phyloP scores from a whole-genome alignment of 2,113 vertebrate species.

The Mola mola region DNA sequence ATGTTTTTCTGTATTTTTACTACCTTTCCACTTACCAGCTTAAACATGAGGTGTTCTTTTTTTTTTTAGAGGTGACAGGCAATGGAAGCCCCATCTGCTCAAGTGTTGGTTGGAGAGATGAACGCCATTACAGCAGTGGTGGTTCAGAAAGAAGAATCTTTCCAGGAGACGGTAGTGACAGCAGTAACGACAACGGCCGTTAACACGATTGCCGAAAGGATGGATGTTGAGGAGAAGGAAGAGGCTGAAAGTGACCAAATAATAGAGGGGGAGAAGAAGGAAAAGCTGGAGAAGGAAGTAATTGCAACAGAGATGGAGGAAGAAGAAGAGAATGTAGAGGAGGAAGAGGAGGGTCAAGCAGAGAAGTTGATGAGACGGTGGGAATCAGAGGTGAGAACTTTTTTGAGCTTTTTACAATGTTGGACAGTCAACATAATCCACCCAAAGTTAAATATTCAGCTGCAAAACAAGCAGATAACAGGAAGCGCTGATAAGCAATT shows the following conservation, averaged over 20 bases:
- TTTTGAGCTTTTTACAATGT: accelerated
- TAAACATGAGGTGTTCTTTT: background rate
- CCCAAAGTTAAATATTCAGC: too few species aligned
- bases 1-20: too few species aligned
- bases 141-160: background rate
- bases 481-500: too few species aligned
- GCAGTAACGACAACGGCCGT: background rate
- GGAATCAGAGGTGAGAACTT: constrained; percentile 60
- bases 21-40: too few species aligned
- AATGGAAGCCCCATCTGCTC: constrained; percentile 16
- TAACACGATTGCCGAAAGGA: accelerated
- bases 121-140: background rate
- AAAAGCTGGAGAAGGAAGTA: background rate
- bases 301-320: background rate
- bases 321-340: background rate
- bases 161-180: constrained; percentile 3
- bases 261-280: background rate
- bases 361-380: constrained; percentile 21
- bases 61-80: constrained; percentile 23
- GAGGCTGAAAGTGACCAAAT: background rate
- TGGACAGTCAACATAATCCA: too few species aligned
- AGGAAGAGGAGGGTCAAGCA: background rate
- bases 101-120: background rate
- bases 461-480: too few species aligned
- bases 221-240: background rate